Evolutionary conservation across 2,797 vertebrate genomes (phyloP).

Genomic region (Neostethus bicornis): DNA sequence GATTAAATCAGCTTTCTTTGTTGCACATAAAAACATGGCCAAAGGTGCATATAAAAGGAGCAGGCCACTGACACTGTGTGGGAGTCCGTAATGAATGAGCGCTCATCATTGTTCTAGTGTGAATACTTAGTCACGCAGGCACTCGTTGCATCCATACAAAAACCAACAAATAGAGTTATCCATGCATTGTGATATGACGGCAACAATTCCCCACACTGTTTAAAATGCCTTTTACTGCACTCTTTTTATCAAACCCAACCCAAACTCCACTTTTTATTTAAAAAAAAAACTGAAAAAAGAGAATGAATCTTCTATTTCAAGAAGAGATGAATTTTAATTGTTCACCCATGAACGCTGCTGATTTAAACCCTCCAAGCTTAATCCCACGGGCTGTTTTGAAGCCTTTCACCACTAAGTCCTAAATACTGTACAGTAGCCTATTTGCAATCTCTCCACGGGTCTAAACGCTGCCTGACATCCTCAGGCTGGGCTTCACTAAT

Average conservation of each 20-base stretch:
- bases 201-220: not conserved
- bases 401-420: not conserved
- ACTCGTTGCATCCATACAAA: constrained; percentile 1
- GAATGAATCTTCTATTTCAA: not conserved
- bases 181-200: constrained; percentile 20
- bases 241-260: not conserved
- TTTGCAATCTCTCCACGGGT: not conserved
- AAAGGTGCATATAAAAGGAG: constrained; percentile 5
- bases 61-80: constrained; percentile 14
- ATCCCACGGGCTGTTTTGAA: not conserved
- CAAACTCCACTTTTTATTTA: not conserved
- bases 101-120: constrained; percentile 17
- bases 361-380: not conserved
- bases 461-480: not conserved
- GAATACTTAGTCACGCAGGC: constrained; percentile 6
- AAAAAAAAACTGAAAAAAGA: not conserved
- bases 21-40: not conserved
- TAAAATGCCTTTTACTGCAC: not conserved
- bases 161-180: not conserved
- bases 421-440: not conserved
- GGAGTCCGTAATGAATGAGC: constrained; percentile 29
- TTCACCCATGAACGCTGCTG: not conserved
- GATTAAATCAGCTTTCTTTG: not conserved
- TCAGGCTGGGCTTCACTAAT: not conserved
- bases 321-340: not conserved